A percentile compares a stretch with the other conserved stretches of the same genome.
These are phyloP conservation scores for Lineus longissimus DNA, from an alignment of 1,140 invertebrate species.

Conservation along the genomic window DNA sequence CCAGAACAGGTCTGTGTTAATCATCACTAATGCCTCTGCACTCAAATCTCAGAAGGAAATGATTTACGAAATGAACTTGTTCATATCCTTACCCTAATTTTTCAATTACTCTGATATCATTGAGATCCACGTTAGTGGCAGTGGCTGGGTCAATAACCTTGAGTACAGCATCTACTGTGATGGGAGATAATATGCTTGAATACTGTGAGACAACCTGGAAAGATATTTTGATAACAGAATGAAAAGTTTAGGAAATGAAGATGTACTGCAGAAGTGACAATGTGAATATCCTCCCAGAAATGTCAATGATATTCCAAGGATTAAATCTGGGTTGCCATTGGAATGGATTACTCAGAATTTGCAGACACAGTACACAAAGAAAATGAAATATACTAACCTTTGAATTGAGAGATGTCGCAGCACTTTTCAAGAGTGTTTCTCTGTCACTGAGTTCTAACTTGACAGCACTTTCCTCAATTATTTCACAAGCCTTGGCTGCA, in stretches of 20 bases:
- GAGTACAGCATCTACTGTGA: conserved; percentile 95
- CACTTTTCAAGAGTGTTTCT: conserved; percentile 85
- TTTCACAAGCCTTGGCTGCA: conserved; percentile 77
- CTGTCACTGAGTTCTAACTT: conserved; percentile 84
- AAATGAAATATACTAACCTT: conserved; percentile 81
- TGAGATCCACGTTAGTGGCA: conserved; percentile 67
- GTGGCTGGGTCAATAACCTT: conserved; percentile 71
- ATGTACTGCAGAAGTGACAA: neutral
- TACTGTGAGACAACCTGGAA: conserved; percentile 90
- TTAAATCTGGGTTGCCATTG: too few species aligned
- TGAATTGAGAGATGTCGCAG: conserved; percentile 95
- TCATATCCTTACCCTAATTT: conserved; percentile 70
- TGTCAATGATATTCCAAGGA: too few species aligned
- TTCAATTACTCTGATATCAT: conserved; percentile 91
- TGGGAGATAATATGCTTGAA: conserved; percentile 86
- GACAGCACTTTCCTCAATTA: conserved; percentile 79
- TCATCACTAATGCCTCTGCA: neutral
- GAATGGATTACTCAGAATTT: too few species aligned
- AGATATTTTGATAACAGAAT: conserved; percentile 12
- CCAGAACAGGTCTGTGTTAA: neutral
- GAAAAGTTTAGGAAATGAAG: too few species aligned
- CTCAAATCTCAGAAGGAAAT: neutral
- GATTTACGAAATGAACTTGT: neutral
- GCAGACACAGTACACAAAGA: too few species aligned
- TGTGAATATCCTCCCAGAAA: too few species aligned